Evolutionary conservation across 2,113 vertebrate genomes (phyloP), one percentile per base, ranked within the genome.

Genomic region (Protobothrops mucrosquamatus): DNA sequence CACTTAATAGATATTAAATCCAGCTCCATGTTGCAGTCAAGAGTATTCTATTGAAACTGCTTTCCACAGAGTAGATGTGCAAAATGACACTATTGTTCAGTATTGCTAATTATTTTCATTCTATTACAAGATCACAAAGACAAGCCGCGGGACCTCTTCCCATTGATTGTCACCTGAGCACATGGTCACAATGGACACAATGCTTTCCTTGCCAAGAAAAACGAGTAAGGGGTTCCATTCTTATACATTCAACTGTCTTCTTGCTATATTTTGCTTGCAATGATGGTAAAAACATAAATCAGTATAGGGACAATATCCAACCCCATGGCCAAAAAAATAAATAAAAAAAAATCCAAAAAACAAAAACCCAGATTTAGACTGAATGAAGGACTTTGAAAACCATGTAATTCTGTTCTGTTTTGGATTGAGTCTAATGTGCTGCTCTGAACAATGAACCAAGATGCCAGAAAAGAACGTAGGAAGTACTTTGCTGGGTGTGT

Each of bases 121-220:
- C 22, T 95, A 20, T 94, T n/a, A 98, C 97, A 87, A 96, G 97
- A 94, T 94, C 87, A n/a, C 93, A 93, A 93, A 96, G 97, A 94
- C 93, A 93, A 91, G 93, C 91, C 69, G 92, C 93, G 91, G 81
- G 51, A 48, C 90, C 92, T 6, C 61, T 85, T 94, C 97, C 98
- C 0, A 95, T 98, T 2, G 48, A 97, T 96, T 99, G 99, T 93
- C 97, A 91, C 90, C 94, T 99, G 94, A 97, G 97, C 90, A 95
- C 88, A 55, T 99, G 99, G 99, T 98, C 98, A 6, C 81, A 96
- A 55, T 99, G 99, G 99, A 98, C 98, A 3, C 94, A 97, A 0
- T 99, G 99, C 95, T 96, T 97, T 93, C 96, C 98, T 85, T 99
- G 99, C 95, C 98, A 98, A 95, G 96, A 98, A 48, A 98, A 95